Base-by-base conservation (phyloP, 1,140 invertebrate species). In the Rhynchophorus ferrugineus region DNA sequence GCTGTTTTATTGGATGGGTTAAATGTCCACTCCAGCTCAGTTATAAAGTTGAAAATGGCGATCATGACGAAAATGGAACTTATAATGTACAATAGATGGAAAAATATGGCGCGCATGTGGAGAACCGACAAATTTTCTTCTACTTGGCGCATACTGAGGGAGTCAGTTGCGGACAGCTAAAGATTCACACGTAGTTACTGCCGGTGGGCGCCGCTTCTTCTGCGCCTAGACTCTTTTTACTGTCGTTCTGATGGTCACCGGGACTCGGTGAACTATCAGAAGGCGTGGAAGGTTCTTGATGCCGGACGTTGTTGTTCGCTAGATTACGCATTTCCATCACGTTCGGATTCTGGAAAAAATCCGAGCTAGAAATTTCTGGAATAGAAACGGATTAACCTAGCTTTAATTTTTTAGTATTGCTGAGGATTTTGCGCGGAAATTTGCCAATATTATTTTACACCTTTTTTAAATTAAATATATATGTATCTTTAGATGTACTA, bases 321-420 rank as follows among this genome's bases (percentile, higher is more conserved):
- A 59, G 76, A 74, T 55, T 43, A n/a, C 53, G 45, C 74, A 80
- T 75, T 72, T 80, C 78, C 71, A 80, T 78, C 62, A 68, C 67
- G 62, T 67, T 70, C 60, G 68, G 67, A 70, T 64, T 69, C 68
- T 70, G 67, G 64, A 69, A 69, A 68, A 69, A 67, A 68, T 65
- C 66, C 67, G 65, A 69, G 62, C 68, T 69, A 69, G 68, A 68
- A 66, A 63, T 66, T 66, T 67, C 68, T 69, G 68, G 61, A 69
- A 69, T 66, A 61, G 66, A 69, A 64, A 68, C 56, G 62, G 65
- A 68, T 68, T 66, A 66, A 62, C 66, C 65, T 66, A 68, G 64
- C 65, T 69, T 69, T 68, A 68, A 65, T 68, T 60, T n/a, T 61
- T 61, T 58, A 67, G 64, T 66, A 53, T 38, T 44, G 43, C 49